A percentile compares a stretch with the other conserved stretches of the same genome.
Evolutionary conservation across 1,140 invertebrate genomes (phyloP).

Genomic region (Meloidogyne exigua): DNA sequence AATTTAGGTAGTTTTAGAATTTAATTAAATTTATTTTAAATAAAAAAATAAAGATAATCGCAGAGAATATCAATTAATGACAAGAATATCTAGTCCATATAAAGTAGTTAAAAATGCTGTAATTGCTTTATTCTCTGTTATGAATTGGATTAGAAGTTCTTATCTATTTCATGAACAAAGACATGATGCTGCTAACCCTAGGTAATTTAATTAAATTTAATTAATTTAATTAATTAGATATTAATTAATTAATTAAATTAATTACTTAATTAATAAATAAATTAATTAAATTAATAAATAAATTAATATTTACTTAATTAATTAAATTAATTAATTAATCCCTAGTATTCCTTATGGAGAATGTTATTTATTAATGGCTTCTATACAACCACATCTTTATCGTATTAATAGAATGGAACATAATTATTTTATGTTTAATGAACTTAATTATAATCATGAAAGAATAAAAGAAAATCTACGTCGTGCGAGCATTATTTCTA

Average conservation of each 20-base stretch:
- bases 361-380: conserved; percentile 58
- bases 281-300: no score
- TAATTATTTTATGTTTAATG: conserved; percentile 49
- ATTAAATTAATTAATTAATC: neutral
- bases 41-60: conserved; percentile 67
- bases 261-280: neutral
- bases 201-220: conserved; percentile 16
- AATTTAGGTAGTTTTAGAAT: conserved; percentile 69
- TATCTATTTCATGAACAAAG: conserved; percentile 68
- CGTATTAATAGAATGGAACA: conserved; percentile 39
- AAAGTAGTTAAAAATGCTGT: conserved; percentile 73
- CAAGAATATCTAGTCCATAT: conserved; percentile 80
- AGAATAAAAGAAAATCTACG: conserved; percentile 41
- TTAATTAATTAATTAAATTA: no score
- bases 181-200: conserved; percentile 27
- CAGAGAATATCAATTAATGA: conserved; percentile 74
- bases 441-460: conserved; percentile 25
- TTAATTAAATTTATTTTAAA: neutral
- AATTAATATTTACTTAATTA: no score
- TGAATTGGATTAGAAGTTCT: conserved; percentile 70
- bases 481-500: conserved; percentile 43
- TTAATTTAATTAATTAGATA: no score
- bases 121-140: conserved; percentile 71
- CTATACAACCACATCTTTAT: conserved; percentile 40
- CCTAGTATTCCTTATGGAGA: conserved; percentile 51